Evolutionary conservation across 2,113 vertebrate genomes (phyloP).

Genomic region (Polypterus senegalus): DNA sequence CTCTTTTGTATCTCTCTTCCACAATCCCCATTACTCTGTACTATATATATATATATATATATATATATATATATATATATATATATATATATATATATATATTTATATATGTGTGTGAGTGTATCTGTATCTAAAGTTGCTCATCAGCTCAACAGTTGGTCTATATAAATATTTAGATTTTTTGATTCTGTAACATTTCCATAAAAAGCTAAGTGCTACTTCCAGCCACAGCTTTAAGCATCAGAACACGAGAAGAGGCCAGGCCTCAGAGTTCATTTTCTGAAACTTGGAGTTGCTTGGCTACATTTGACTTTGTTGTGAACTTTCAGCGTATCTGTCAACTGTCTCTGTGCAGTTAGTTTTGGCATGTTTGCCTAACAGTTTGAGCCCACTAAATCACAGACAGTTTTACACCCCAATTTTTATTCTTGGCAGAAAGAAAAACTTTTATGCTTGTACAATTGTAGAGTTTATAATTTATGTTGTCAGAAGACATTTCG

Average conservation of each 20-base stretch:
- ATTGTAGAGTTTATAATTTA: constrained; percentile 60
- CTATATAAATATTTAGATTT: constrained; percentile 67
- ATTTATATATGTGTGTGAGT: too few relatives aligned
- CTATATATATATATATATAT: too few relatives aligned
- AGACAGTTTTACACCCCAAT: constrained; percentile 31
- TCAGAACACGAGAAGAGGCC: constrained; percentile 15
- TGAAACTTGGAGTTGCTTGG: constrained; percentile 28
- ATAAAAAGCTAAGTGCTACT: constrained; percentile 48
- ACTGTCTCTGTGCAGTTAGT: constrained; percentile 73
- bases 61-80: too few relatives aligned
- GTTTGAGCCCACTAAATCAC: constrained; percentile 77
- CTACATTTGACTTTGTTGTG: constrained; percentile 65
- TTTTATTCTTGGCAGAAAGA: constrained; percentile 18
- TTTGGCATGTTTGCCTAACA: constrained; percentile 69
- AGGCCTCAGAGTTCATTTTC: constrained; percentile 18
- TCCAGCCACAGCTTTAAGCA: constrained; percentile 14
- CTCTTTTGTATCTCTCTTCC: too few relatives aligned
- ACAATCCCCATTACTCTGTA: too few relatives aligned
- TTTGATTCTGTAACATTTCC: constrained; percentile 58
- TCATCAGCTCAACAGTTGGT: constrained; percentile 20
- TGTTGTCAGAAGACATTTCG: constrained; percentile 58
- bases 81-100: too few relatives aligned
- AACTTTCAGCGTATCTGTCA: constrained; percentile 73
- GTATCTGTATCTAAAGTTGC: too few relatives aligned
- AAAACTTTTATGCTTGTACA: constrained; percentile 44